A percentile compares a stretch with the other conserved stretches of the same genome.
Evolutionary conservation across 2,797 vertebrate species (phyloP).

Genomic region (Sebastes iracundus): DNA sequence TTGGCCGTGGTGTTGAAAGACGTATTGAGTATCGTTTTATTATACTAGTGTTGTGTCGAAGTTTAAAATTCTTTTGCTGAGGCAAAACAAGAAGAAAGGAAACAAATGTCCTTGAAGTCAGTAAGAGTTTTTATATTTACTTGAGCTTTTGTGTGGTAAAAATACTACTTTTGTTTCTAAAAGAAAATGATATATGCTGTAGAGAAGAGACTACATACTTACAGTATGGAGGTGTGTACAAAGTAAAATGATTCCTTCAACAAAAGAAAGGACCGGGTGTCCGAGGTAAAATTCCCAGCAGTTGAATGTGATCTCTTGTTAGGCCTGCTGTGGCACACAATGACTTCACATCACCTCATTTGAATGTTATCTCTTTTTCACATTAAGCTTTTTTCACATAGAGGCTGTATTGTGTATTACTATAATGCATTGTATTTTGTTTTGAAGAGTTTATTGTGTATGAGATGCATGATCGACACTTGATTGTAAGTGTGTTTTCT

Average conservation of each 20-base stretch:
- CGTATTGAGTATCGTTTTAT: neutral
- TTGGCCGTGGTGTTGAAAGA: neutral
- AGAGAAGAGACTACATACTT: neutral
- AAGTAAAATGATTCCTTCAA: neutral
- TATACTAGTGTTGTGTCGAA: neutral
- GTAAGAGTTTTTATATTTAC: slow-evolving; percentile 10
- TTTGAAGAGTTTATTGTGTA: slow-evolving; percentile 50
- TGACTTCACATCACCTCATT: slow-evolving; percentile 23
- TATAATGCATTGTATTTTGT: slow-evolving; percentile 37
- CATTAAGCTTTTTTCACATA: slow-evolving; percentile 5
- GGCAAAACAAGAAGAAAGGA: neutral
- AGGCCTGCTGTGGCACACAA: neutral
- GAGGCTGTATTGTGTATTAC: slow-evolving; percentile 23
- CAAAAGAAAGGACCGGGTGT: neutral
- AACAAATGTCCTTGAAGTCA: slow-evolving; percentile 4
- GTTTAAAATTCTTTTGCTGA: neutral
- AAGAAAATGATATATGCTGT: slow-evolving; percentile 4
- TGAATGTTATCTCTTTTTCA: slow-evolving; percentile 39
- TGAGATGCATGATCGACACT: slow-evolving; percentile 68
- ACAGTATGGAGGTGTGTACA: neutral
- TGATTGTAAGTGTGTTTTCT: slow-evolving; percentile 75
- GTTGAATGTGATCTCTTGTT: slow-evolving; percentile 25
- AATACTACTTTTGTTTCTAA: slow-evolving; percentile 6
- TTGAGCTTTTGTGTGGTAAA: neutral
- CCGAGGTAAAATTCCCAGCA: slow-evolving; percentile 6